phyloP scores from a whole-genome alignment of 2,888 invertebrate species.

The Leptothorax acervorum region DNA sequence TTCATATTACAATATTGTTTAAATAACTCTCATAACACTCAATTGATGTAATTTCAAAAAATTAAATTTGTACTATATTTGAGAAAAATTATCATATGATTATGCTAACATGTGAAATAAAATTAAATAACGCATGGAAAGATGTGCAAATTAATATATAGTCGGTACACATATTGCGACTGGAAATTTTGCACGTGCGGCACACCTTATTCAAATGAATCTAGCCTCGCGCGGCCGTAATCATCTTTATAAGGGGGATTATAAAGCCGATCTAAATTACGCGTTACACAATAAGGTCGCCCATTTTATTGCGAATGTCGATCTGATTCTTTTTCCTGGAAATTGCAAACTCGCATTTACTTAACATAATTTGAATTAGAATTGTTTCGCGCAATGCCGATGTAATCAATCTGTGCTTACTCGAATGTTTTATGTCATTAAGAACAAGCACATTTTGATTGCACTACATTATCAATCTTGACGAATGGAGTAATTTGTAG shows the following conservation, averaged over 20 bases:
- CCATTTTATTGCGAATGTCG: constrained; percentile 20
- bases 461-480: constrained; percentile 32
- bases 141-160: constrained; percentile 4
- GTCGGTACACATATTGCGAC: constrained; percentile 54
- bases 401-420: constrained; percentile 22
- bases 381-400: background rate
- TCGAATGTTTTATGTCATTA: constrained; percentile 13
- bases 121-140: background rate
- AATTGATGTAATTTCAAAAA: background rate
- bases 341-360: constrained; percentile 10
- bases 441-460: constrained; percentile 18
- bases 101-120: background rate
- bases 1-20: background rate
- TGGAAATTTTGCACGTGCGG: constrained; percentile 62
- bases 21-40: background rate
- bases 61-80: background rate
- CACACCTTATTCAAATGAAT: constrained; percentile 70
- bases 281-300: constrained; percentile 58
- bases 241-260: constrained; percentile 58
- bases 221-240: constrained; percentile 62
- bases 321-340: background rate
- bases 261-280: constrained; percentile 66
- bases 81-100: background rate
- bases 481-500: constrained; percentile 23
- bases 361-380: constrained; percentile 22